phyloP scores from a whole-genome alignment of 2,113 vertebrate species.

The Engystomops pustulosus region DNA sequence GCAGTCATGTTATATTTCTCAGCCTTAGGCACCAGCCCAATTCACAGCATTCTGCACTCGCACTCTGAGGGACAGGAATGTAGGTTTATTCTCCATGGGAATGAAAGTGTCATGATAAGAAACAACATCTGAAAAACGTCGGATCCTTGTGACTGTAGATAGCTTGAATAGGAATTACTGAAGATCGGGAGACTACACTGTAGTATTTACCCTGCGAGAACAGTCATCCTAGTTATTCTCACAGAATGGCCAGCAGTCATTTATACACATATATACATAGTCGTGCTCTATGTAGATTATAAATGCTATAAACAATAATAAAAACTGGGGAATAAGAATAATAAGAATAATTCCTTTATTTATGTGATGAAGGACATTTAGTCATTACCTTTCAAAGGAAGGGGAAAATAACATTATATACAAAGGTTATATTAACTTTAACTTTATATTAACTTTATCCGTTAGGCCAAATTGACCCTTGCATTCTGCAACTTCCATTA shows the following conservation, averaged over 20 bases:
- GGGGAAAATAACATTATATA: too few relatives aligned
- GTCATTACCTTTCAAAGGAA: too few relatives aligned
- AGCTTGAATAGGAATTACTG: neutral
- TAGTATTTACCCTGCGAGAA: neutral
- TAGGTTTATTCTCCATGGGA: constrained; percentile 38
- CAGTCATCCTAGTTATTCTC: neutral
- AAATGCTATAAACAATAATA: too few relatives aligned
- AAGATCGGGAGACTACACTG: neutral
- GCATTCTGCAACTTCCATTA: too few relatives aligned
- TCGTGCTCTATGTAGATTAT: too few relatives aligned
- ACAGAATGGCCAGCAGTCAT: neutral
- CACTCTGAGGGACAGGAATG: constrained; percentile 14
- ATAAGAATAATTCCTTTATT: too few relatives aligned
- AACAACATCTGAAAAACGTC: constrained; percentile 28
- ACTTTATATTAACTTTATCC: too few relatives aligned
- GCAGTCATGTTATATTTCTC: constrained; percentile 37
- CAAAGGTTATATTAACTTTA: too few relatives aligned
- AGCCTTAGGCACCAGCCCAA: constrained; percentile 15
- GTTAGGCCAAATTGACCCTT: too few relatives aligned
- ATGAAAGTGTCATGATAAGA: constrained; percentile 31
- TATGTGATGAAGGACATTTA: too few relatives aligned
- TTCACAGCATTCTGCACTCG: neutral
- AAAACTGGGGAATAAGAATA: too few relatives aligned
- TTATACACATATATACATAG: neutral
- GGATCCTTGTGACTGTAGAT: neutral